Evolutionary conservation across 92 coral and sea anemone genomes (phyloP).

Genomic region (Galaxea fascicularis): DNA sequence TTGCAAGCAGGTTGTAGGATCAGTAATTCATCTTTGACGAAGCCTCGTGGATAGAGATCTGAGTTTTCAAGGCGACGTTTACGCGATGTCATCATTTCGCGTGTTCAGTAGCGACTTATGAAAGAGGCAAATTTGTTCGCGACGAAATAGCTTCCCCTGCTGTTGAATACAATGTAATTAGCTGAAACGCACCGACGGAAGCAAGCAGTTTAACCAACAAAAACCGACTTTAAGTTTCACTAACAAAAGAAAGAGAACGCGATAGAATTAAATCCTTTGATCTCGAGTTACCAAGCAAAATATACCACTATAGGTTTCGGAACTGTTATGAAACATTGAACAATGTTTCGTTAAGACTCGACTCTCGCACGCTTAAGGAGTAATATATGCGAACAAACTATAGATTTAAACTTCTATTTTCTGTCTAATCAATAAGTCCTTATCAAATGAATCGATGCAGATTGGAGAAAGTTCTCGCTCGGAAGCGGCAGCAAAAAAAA

Average conservation of each 20-base stretch:
- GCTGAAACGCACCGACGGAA: slow-evolving; percentile 24
- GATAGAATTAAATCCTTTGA: background rate
- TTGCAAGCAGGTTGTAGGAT: slow-evolving; percentile 92
- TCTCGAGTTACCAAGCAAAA: background rate
- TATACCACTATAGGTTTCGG: background rate
- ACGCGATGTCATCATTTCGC: slow-evolving; percentile 24
- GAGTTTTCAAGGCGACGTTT: slow-evolving; percentile 30
- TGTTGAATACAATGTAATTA: slow-evolving; percentile 22
- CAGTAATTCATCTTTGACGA: slow-evolving; percentile 44
- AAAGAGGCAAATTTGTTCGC: background rate
- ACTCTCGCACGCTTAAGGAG: slow-evolving; percentile 40
- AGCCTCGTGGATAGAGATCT: background rate
- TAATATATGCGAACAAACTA: slow-evolving; percentile 46
- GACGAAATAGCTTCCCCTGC: slow-evolving; percentile 11
- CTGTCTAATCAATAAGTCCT: slow-evolving; percentile 52
- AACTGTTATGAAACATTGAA: background rate
- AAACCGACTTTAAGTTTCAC: background rate
- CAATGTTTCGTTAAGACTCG: slow-evolving; percentile 25
- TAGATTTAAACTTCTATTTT: slow-evolving; percentile 40
- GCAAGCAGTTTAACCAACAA: background rate
- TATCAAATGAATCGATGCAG: slow-evolving; percentile 49
- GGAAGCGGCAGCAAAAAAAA: background rate
- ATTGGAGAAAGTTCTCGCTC: slow-evolving; percentile 12
- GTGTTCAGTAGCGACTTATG: background rate
- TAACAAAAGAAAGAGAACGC: background rate